phyloP scores from a whole-genome alignment of 2,888 invertebrate species.

The Lasioglossum oenotherae region DNA sequence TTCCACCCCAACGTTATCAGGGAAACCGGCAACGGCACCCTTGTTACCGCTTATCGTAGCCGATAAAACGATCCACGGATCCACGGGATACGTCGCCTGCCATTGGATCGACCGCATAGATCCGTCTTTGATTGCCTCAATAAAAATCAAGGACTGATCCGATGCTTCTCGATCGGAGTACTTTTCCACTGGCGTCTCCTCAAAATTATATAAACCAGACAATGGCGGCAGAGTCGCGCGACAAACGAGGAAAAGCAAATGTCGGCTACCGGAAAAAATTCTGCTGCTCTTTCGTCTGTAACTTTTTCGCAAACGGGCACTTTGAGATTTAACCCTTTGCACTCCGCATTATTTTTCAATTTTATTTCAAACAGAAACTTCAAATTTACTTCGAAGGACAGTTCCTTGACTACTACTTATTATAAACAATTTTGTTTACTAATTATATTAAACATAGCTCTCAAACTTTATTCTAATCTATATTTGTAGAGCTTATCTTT shows the following conservation, averaged over 20 bases:
- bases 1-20: constrained; percentile 4
- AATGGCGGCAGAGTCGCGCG: background rate
- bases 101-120: background rate
- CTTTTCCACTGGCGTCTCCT: background rate
- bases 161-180: background rate
- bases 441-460: no score
- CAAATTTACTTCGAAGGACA: no score
- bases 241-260: background rate
- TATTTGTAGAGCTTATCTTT: no score
- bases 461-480: no score
- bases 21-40: background rate
- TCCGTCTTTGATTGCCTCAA: background rate
- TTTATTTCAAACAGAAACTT: no score
- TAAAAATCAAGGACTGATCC: constrained; percentile 14
- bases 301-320: no score
- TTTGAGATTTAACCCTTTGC: no score
- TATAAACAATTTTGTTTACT: no score
- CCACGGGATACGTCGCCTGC: background rate
- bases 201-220: background rate
- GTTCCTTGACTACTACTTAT: no score
- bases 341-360: no score
- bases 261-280: background rate
- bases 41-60: background rate
- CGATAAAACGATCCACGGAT: background rate
- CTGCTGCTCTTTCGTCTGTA: background rate